Conservation (phyloP, 2,113 vertebrate species). For the Lontra canadensis region DNA sequence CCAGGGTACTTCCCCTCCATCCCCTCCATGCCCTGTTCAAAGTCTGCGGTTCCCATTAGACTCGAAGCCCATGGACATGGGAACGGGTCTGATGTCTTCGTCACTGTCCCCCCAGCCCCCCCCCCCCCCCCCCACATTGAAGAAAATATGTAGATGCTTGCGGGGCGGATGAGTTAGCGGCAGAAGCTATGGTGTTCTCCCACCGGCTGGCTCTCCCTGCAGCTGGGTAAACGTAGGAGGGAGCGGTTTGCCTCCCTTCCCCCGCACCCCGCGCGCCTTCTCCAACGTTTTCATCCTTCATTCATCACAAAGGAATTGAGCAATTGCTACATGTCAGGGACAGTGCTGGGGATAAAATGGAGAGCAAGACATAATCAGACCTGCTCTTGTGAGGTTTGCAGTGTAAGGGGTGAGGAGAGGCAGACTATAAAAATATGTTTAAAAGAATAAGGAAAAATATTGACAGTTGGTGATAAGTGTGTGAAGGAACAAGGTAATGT, state of each 20-base stretch:
- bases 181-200: fast-evolving
- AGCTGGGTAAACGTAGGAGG: not conserved
- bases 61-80: not conserved
- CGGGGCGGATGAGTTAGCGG: not conserved
- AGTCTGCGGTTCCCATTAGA: not conserved
- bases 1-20: not conserved
- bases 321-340: not conserved
- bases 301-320: not conserved
- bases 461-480: not conserved
- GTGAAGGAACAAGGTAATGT: not conserved
- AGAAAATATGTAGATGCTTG: not conserved
- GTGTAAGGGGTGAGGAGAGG: not conserved
- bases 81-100: not conserved
- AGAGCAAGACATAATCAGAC: not conserved
- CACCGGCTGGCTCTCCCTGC: fast-evolving
- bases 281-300: not conserved
- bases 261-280: fast-evolving
- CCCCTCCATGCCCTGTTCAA: not conserved
- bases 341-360: not conserved
- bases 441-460: not conserved
- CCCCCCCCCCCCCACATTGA: fast-evolving
- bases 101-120: no score
- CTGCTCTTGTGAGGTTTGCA: not conserved
- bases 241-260: no score
- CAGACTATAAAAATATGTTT: not conserved